phyloP scores from a whole-genome alignment of 2,888 invertebrate genomes.

The Steinernema carpocapsae region DNA sequence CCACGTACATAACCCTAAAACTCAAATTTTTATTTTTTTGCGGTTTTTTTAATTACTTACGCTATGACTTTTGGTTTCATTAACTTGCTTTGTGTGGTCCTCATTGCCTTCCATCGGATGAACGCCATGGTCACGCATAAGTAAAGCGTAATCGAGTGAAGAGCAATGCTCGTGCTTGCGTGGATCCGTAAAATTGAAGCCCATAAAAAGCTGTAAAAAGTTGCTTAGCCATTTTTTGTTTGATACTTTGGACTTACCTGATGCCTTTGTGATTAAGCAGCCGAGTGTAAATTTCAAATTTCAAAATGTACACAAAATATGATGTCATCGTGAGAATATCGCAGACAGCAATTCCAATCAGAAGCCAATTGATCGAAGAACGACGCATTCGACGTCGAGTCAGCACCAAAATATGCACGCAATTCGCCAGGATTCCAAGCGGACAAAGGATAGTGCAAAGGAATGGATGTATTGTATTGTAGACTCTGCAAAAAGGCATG shows the following conservation, averaged over 20 bases:
- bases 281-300: slow-evolving; percentile 46
- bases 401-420: slow-evolving; percentile 53
- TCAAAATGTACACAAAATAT: slow-evolving; percentile 52
- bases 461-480: slow-evolving; percentile 51
- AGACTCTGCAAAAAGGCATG: slow-evolving; percentile 38
- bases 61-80: slow-evolving; percentile 46
- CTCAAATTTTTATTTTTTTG: not conserved
- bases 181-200: slow-evolving; percentile 48
- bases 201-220: slow-evolving; percentile 49
- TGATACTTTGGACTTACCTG: slow-evolving; percentile 36
- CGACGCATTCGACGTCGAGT: slow-evolving; percentile 52
- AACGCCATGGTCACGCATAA: slow-evolving; percentile 52
- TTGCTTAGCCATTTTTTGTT: not conserved
- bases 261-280: slow-evolving; percentile 37
- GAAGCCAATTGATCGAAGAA: slow-evolving; percentile 50
- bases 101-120: slow-evolving; percentile 54
- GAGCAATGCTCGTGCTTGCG: slow-evolving; percentile 47
- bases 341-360: slow-evolving; percentile 52
- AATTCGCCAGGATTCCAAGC: slow-evolving; percentile 51
- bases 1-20: slow-evolving; percentile 27
- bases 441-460: slow-evolving; percentile 52
- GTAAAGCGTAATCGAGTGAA: slow-evolving; percentile 52
- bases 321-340: slow-evolving; percentile 51
- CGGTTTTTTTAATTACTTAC: slow-evolving; percentile 21
- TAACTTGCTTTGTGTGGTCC: slow-evolving; percentile 46